Conservation (phyloP, 1,140 invertebrate genomes). For the Orchesella cincta region DNA sequence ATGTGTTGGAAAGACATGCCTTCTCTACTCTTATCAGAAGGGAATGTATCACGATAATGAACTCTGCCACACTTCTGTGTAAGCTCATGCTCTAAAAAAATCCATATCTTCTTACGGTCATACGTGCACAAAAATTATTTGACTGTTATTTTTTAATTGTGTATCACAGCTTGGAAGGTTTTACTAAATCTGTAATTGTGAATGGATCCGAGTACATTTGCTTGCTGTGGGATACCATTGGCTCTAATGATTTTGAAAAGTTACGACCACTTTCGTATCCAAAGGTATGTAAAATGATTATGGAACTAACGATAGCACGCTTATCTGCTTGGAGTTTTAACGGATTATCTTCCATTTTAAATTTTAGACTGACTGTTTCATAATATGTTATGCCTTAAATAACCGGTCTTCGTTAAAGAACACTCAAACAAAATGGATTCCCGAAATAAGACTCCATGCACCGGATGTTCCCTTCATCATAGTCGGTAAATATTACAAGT, state of each 20-base stretch:
- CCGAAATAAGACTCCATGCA: constrained; percentile 53
- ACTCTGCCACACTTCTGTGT: constrained; percentile 7
- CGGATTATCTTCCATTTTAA: background rate
- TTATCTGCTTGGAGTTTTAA: background rate
- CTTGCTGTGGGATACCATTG: constrained; percentile 82
- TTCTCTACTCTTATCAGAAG: constrained; percentile 77
- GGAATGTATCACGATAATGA: constrained; percentile 26
- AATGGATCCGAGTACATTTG: constrained; percentile 9
- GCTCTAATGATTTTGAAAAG: constrained; percentile 94
- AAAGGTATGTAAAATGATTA: constrained; percentile 64
- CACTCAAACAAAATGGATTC: constrained; percentile 86
- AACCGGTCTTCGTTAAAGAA: constrained; percentile 86
- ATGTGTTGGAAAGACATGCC: constrained; percentile 93
- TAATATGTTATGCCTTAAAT: constrained; percentile 86
- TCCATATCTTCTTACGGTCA: background rate
- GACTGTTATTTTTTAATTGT: constrained; percentile 9
- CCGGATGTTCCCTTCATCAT: constrained; percentile 12
- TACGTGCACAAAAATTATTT: background rate
- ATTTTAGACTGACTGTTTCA: constrained; percentile 79
- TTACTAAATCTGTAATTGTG: constrained; percentile 19
- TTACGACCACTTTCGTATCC: constrained; percentile 87
- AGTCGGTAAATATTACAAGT: constrained; percentile 4
- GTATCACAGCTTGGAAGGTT: constrained; percentile 25
- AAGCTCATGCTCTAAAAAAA: background rate
- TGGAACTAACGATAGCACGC: background rate